Base-by-base conservation (phyloP, 2,797 vertebrate species). In the Eulemur coronatus region DNA sequence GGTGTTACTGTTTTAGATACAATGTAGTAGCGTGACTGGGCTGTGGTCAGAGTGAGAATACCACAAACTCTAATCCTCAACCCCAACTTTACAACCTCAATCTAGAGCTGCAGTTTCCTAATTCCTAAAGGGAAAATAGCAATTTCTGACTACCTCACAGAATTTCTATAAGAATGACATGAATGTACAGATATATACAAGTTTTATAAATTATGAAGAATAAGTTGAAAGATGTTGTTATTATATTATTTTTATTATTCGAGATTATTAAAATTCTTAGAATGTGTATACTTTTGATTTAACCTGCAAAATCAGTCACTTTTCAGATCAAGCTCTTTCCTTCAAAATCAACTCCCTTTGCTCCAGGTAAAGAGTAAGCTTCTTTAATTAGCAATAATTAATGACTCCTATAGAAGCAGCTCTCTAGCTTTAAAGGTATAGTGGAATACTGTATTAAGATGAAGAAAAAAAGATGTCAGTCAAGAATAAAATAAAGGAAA, bases 301-400 rank as follows among this genome's bases (percentile, higher is more conserved):
- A 78, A 93, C 43, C 46, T 94, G 24, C 9, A 41, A 87, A 52
- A 94, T 79, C 35, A 79, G n/a, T 95, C 35, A 55, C 18, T 95
- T 95, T 92, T 20, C 35, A 85, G 24, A 93, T 80, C 13, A 95
- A 84, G 35, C 52, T 69, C 57, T 80, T 96, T 93, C 43, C 65
- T 91, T 94, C 79, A 94, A 92, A 91, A 86, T 82, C 33, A 30
- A 89, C 82, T 93, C 20, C 46, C 28, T 96, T 91, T 86, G 79
- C 57, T 89, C 59, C 24, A 91, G 46, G 48, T 70, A 30, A 92
- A 92, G 33, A 91, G 24, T 84, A 92, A 95, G 4, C 13, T 91
- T 89, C 78, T 91, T 93, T 82, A 95, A 94, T 94, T 91, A 96
- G 78, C 26, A 89, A 89, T 41, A 70, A 73, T 88, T 95, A 94